Percentiles rank a stretch among this genome's conserved stretches.
These are phyloP conservation scores for Drosophila funebris DNA, from an alignment of 1,140 invertebrate genomes.

Conservation along the genomic window DNA sequence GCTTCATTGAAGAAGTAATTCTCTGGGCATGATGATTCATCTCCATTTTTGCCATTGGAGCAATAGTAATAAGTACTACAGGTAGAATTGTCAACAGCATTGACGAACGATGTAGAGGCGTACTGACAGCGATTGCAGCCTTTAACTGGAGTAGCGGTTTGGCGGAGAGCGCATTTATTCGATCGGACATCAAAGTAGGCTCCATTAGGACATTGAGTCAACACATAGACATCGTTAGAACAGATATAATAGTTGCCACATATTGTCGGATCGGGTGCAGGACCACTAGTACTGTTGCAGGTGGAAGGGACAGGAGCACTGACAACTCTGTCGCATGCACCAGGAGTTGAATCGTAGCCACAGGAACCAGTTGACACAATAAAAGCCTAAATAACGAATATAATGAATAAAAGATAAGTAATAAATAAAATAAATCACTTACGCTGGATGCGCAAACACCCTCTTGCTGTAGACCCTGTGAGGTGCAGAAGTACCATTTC, in stretches of 20 bases:
- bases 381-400: constrained; percentile 14
- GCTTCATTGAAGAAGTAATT: constrained; percentile 37
- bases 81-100: constrained; percentile 21
- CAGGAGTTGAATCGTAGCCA: not conserved
- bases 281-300: not conserved
- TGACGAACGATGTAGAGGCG: constrained; percentile 14
- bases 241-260: constrained; percentile 50
- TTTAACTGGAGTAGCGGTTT: not conserved
- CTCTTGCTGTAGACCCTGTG: not conserved
- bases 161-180: not conserved
- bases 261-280: not conserved
- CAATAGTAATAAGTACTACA: constrained; percentile 51
- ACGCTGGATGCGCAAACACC: constrained; percentile 5
- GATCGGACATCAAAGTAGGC: constrained; percentile 18
- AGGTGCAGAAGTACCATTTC: constrained; percentile 32
- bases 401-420: not conserved
- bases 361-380: not conserved
- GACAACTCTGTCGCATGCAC: constrained; percentile 27
- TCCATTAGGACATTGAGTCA: constrained; percentile 16
- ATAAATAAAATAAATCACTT: not conserved
- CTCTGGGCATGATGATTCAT: accelerated
- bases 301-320: not conserved
- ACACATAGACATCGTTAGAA: not conserved
- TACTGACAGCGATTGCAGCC: constrained; percentile 61
- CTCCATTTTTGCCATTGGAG: not conserved